Conservation (phyloP, 2,888 invertebrate species). For the Lamellibrachia satsuma region DNA sequence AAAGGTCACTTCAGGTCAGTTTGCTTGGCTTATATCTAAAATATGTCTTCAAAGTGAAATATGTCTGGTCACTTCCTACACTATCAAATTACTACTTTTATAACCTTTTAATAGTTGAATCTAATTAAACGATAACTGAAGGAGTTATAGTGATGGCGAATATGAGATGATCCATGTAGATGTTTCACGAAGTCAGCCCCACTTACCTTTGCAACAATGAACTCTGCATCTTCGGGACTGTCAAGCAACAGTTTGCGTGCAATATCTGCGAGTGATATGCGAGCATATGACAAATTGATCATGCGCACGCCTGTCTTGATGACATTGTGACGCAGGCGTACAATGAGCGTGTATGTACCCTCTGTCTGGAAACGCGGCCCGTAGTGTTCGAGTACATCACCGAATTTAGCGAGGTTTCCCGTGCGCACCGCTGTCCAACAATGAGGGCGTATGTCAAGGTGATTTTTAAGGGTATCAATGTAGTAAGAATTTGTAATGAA, state of each 20-base stretch:
- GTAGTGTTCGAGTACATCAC: conserved; percentile 89
- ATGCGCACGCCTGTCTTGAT: conserved; percentile 97
- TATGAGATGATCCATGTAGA: background rate
- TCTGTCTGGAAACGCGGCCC: conserved; percentile 91
- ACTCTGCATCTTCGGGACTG: conserved; percentile 97
- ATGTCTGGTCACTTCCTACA: background rate
- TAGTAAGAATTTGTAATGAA: too few species aligned
- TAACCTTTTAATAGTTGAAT: background rate
- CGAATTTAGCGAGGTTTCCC: conserved; percentile 93
- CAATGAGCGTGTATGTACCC: conserved; percentile 93
- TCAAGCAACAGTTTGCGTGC: conserved; percentile 92
- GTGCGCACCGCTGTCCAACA: conserved; percentile 78
- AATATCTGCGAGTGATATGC: conserved; percentile 94
- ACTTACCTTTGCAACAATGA: conserved; percentile 89
- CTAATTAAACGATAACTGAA: background rate
- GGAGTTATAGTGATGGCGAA: background rate
- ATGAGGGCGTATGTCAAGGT: background rate
- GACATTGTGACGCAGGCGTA: conserved; percentile 96
- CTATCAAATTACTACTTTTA: background rate
- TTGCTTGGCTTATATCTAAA: too few species aligned
- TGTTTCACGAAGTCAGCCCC: background rate
- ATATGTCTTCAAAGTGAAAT: too few species aligned
- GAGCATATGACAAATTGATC: conserved; percentile 94
- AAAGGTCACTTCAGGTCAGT: too few species aligned
- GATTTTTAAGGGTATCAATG: background rate